Evolutionary conservation across 2,797 vertebrate genomes (phyloP).

Genomic region (Chiloscyllium punctatum): DNA sequence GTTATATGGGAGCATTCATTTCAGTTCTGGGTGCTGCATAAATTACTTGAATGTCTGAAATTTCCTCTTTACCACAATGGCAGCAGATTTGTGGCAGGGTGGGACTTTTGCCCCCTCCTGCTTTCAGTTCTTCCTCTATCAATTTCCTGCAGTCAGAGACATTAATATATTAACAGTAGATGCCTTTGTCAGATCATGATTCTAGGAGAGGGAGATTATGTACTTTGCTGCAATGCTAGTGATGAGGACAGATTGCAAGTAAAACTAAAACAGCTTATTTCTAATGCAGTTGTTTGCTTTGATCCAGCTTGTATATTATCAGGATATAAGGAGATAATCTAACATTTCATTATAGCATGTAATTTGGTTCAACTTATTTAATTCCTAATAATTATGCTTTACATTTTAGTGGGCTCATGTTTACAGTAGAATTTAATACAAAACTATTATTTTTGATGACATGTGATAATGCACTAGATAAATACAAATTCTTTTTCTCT

Average conservation of each 20-base stretch:
- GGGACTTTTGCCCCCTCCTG: background rate
- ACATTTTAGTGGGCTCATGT: background rate
- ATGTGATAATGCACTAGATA: background rate
- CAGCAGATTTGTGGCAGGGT: background rate
- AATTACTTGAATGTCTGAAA: background rate
- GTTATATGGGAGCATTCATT: background rate
- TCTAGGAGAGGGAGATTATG: background rate
- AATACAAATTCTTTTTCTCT: background rate
- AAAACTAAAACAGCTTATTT: background rate
- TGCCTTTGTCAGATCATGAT: background rate
- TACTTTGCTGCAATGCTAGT: background rate
- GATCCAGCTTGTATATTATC: background rate
- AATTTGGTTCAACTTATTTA: background rate
- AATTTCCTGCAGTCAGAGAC: background rate
- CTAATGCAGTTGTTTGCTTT: background rate
- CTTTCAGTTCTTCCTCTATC: background rate
- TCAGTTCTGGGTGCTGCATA: background rate
- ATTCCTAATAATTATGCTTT: background rate
- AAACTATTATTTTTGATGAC: background rate
- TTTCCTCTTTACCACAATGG: constrained; percentile 22
- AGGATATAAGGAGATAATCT: background rate
- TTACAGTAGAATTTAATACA: background rate
- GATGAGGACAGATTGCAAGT: background rate
- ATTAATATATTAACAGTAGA: background rate
- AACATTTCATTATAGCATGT: background rate